Evolutionary conservation across 2,797 vertebrate genomes (phyloP).

Genomic region (Oreortyx pictus): DNA sequence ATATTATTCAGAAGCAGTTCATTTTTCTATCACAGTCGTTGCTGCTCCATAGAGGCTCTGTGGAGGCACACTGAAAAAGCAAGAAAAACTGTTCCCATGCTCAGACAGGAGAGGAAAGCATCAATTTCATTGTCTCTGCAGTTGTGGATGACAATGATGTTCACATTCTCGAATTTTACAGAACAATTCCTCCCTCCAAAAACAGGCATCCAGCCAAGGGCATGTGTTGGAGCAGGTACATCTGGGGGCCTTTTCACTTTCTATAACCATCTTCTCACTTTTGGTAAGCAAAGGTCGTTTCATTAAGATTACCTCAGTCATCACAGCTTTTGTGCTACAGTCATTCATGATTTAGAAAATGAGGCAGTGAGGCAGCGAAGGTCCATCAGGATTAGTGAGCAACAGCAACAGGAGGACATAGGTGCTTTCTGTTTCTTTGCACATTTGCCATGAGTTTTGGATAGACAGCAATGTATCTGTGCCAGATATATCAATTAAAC

Average conservation of each 20-base stretch:
- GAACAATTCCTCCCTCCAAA: background rate
- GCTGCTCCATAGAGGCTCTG: background rate
- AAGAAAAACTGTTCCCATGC: background rate
- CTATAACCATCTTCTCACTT: background rate
- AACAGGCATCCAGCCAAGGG: background rate
- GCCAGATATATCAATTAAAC: background rate
- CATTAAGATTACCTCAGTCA: background rate
- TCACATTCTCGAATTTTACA: background rate
- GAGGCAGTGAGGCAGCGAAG: background rate
- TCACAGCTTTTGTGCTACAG: background rate
- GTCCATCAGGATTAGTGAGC: rapidly evolving
- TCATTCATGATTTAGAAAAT: background rate
- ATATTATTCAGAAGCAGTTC: background rate
- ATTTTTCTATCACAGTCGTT: background rate
- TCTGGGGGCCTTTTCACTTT: background rate
- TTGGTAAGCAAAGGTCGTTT: background rate
- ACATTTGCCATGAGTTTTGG: background rate
- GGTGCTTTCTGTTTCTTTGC: background rate
- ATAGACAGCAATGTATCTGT: background rate
- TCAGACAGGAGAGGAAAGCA: background rate
- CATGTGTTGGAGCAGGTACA: background rate
- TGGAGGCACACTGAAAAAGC: background rate
- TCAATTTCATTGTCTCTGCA: background rate
- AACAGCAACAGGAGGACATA: background rate
- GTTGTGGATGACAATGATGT: background rate